Percentiles rank a stretch among this genome's conserved stretches.
phyloP scores from a whole-genome alignment of 1,140 invertebrate species.

The Caenorhabditis brenneri region DNA sequence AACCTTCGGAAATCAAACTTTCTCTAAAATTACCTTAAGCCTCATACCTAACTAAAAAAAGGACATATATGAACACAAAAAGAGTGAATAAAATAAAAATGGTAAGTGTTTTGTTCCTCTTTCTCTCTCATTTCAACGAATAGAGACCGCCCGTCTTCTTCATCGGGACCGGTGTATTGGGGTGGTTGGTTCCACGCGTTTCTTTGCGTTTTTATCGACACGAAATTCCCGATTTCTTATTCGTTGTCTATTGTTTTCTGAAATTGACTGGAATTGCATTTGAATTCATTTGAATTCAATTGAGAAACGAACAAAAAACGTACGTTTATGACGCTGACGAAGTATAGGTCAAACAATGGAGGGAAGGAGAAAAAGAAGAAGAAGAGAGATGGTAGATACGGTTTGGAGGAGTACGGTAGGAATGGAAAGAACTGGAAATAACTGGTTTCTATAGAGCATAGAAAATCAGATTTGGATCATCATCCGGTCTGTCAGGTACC shows the following conservation, averaged over 20 bases:
- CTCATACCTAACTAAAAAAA: neutral
- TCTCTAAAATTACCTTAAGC: neutral
- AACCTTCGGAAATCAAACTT: neutral
- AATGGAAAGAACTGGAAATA: neutral
- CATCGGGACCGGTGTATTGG: neutral
- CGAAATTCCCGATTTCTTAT: no score
- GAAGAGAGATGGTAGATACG: neutral
- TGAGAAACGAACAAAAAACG: neutral
- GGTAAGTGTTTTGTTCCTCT: neutral
- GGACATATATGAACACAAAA: neutral
- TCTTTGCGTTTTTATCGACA: neutral
- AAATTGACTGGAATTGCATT: constrained; percentile 20
- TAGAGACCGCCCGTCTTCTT: neutral
- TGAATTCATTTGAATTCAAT: no score
- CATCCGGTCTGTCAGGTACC: no score
- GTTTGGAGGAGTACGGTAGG: neutral
- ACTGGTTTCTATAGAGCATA: no score
- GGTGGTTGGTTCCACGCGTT: constrained; percentile 13
- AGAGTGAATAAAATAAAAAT: neutral
- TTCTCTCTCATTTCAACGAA: no score
- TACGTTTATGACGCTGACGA: neutral
- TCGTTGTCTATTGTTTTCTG: constrained; percentile 27
- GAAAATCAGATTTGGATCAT: no score
- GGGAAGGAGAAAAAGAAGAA: no score
- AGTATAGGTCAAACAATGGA: neutral